phyloP scores from a whole-genome alignment of 2,113 vertebrate genomes.

The Muscicapa adusta region DNA sequence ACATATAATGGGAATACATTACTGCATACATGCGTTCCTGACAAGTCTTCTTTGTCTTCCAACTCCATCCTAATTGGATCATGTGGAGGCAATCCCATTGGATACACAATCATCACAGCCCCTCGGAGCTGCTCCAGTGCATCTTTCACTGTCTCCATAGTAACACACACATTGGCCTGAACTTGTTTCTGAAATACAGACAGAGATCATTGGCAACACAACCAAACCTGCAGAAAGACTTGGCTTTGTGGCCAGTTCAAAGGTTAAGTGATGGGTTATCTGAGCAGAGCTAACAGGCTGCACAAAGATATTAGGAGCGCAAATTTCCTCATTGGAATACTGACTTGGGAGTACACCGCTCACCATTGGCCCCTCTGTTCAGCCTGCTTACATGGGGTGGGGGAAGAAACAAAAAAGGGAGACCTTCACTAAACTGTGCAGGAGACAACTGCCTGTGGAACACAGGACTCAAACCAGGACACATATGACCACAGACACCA shows the following conservation, averaged over 20 bases:
- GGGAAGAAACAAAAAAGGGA: background rate
- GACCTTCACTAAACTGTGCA: background rate
- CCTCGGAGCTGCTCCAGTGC: conserved; percentile 90
- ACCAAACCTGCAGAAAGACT: background rate
- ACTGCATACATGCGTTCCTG: conserved; percentile 84
- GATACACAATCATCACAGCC: conserved; percentile 94
- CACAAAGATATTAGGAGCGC: background rate
- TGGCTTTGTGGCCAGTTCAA: background rate
- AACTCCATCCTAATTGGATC: conserved; percentile 92
- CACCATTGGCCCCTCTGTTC: background rate
- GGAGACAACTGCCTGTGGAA: background rate
- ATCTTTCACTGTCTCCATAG: conserved; percentile 83
- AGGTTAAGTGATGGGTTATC: background rate
- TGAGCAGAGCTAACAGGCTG: background rate
- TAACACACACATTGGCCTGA: conserved; percentile 83
- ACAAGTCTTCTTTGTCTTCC: conserved; percentile 87
- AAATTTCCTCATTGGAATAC: background rate
- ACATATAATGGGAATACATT: background rate
- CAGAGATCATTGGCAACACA: background rate
- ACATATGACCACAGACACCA: background rate
- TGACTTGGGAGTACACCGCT: background rate
- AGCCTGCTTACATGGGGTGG: background rate
- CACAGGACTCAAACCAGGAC: background rate
- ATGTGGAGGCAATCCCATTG: conserved; percentile 93
- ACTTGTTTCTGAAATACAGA: conserved; percentile 84